Conservation (phyloP, 2,888 invertebrate species). For the Cephus rjabovi region DNA sequence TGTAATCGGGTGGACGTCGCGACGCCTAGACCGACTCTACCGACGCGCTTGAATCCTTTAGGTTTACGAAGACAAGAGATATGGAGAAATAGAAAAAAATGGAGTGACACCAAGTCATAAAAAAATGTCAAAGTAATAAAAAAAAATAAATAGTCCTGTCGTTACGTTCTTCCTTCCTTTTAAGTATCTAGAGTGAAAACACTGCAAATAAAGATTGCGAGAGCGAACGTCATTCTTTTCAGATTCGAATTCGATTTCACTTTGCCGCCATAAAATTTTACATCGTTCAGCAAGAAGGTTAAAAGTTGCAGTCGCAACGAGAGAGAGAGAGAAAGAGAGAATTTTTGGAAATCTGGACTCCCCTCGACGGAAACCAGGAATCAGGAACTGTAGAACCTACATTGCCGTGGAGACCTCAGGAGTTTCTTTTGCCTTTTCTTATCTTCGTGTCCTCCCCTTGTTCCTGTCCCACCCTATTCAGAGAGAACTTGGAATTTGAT, state of each 20-base stretch:
- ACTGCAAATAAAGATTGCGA: too few species aligned
- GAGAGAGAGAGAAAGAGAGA: conserved; percentile 7
- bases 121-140: too few species aligned
- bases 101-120: neutral
- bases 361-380: neutral
- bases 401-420: neutral
- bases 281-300: neutral
- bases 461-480: conserved; percentile 8
- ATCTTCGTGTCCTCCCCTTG: neutral
- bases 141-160: too few species aligned
- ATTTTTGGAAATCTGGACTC: conserved; percentile 28
- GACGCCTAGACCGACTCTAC: too few species aligned
- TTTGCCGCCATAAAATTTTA: neutral
- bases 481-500: conserved; percentile 18
- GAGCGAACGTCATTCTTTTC: too few species aligned
- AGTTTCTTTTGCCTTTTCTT: conserved; percentile 14
- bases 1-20: too few species aligned
- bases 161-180: too few species aligned
- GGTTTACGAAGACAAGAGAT: too few species aligned
- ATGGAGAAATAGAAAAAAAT: neutral
- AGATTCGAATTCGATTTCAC: neutral
- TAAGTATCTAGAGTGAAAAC: too few species aligned
- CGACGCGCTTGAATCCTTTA: too few species aligned
- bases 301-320: neutral
- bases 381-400: neutral